Conservation (phyloP, 2,113 vertebrate species). For the Tichodroma muraria region DNA sequence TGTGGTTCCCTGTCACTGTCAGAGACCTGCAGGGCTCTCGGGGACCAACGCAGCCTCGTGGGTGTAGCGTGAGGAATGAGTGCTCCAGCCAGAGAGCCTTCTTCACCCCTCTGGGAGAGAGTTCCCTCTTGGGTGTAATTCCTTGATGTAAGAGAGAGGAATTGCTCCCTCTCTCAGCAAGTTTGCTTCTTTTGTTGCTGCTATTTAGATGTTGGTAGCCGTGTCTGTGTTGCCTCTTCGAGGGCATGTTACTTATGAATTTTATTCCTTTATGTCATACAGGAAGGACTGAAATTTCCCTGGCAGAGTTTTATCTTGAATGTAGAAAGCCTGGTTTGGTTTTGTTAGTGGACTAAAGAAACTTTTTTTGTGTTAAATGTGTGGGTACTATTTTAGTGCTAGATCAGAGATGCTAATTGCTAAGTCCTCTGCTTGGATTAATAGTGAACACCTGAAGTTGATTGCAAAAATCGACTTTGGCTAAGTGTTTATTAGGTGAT, state of each 20-base stretch:
- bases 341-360: not conserved
- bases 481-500: not conserved
- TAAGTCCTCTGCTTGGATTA: not conserved
- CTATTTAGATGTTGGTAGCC: not conserved
- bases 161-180: not conserved
- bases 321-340: not conserved
- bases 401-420: not conserved
- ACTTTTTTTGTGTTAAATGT: not conserved
- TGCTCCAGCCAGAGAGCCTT: fast-evolving
- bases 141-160: not conserved
- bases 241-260: fast-evolving
- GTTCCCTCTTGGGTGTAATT: not conserved
- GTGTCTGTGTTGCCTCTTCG: not conserved
- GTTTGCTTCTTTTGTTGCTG: not conserved
- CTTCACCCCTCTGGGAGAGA: not conserved
- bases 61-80: not conserved
- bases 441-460: not conserved
- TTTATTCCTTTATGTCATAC: not conserved
- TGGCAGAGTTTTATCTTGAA: not conserved
- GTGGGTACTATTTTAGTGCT: not conserved
- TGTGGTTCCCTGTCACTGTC: not conserved
- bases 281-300: not conserved
- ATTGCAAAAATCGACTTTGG: not conserved
- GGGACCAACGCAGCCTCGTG: not conserved
- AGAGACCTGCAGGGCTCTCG: not conserved